Conservation (phyloP, 2,113 vertebrate species). For the Leptosomus discolor region DNA sequence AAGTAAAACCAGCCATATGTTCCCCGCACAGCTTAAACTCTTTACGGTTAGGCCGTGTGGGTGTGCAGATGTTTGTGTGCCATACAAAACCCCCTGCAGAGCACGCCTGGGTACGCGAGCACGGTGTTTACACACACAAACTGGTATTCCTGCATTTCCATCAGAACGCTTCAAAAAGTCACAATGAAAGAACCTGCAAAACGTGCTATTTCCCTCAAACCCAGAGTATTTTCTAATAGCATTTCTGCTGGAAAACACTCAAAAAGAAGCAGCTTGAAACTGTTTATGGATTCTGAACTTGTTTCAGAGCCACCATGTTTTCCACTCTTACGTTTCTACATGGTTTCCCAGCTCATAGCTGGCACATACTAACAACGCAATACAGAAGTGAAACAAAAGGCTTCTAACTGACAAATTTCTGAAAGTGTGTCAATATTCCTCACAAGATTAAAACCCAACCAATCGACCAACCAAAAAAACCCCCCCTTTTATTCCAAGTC, state of each 20-base stretch:
- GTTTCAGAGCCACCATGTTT: background rate
- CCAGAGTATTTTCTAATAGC: background rate
- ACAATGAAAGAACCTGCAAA: background rate
- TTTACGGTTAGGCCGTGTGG: background rate
- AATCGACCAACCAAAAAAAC: background rate
- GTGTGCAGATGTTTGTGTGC: background rate
- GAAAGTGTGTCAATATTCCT: background rate
- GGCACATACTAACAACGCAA: background rate
- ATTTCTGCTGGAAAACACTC: background rate
- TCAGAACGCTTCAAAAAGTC: background rate
- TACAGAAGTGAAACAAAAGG: background rate
- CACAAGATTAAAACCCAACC: background rate
- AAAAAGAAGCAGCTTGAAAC: background rate
- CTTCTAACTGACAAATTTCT: background rate
- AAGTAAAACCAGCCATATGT: background rate
- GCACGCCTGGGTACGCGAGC: accelerated
- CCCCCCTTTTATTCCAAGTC: background rate
- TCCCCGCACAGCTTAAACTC: background rate
- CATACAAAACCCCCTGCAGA: background rate
- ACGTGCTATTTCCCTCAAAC: background rate
- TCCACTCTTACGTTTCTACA: background rate
- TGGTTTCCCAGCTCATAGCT: background rate
- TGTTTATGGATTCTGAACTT: background rate
- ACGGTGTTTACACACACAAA: background rate
- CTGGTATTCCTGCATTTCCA: background rate